Evolutionary conservation across 1,140 invertebrate genomes (phyloP), one percentile per base, ranked within the genome.

Genomic region (Trypoxylus dichotomus): DNA sequence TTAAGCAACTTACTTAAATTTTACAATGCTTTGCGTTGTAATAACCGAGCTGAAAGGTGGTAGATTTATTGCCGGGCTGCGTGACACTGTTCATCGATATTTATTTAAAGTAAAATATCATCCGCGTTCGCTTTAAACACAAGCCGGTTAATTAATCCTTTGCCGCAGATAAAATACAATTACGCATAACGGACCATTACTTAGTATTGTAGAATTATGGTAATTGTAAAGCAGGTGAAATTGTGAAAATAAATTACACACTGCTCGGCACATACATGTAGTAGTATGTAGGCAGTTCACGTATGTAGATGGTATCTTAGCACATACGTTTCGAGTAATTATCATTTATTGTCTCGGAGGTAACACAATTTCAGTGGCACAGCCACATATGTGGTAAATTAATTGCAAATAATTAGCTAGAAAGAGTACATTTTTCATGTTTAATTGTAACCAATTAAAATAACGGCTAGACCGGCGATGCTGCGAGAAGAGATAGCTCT

Each of bases 361-460:
- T 74, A 74, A 74, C 72, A 74, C 72, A 74, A 74, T 41, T 74
- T 74, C 32, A 41, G 72, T 74, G 27, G 32, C n/a, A 74, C 41
- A 74, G 27, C 72, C 41, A 41, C 72, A 6, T 74, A 74, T 74
- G 72, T 43, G 15, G 72, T 19, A 74, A 74, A 74, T 74, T 74
- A 74, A 74, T 74, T 74, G 72, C 72, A 74, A 74, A 74, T 74
- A 74, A 74, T 74, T 74, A 74, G 8, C 72, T 41, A 42, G 72
- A 42, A 74, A 74, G 41, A 74, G 72, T 43, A 74, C 72, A 74
- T 74, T 74, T 74, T 74, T 74, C 72, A 74, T 74, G 72, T 74
- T 74, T 41, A 74, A 74, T 74, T 74, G 72, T 32, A 8, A 74
- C 29, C 72, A 74, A 74, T 74, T 74, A 74, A 74, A 74, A 74